Evolutionary conservation across 2,888 invertebrate genomes (phyloP).

Genomic region (Heteromurus nitidus): DNA sequence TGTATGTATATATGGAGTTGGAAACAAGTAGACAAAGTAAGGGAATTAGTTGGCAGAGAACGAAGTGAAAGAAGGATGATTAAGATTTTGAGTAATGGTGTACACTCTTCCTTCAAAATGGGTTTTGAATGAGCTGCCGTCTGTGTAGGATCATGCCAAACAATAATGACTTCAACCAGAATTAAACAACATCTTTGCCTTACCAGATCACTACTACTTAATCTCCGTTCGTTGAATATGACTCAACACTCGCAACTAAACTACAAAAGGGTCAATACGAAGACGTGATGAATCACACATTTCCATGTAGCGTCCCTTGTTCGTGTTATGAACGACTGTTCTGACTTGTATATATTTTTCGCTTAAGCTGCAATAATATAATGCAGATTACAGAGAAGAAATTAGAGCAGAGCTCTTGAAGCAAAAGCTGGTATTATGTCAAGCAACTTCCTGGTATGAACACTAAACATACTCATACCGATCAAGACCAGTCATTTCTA

Average conservation of each 20-base stretch:
- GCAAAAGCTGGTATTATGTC: slow-evolving; percentile 44
- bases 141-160: neutral
- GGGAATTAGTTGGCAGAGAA: neutral
- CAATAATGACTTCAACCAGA: neutral
- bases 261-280: too few species aligned
- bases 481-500: slow-evolving; percentile 41
- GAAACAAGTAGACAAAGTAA: neutral
- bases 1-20: too few species aligned
- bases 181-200: neutral
- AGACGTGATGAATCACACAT: slow-evolving; percentile 18
- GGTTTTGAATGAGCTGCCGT: slow-evolving; percentile 38
- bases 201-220: neutral
- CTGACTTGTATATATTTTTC: too few species aligned
- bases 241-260: too few species aligned
- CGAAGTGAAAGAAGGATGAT: slow-evolving; percentile 30
- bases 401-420: slow-evolving; percentile 53
- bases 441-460: slow-evolving; percentile 58
- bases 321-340: neutral
- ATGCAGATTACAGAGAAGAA: slow-evolving; percentile 39
- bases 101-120: slow-evolving; percentile 41
- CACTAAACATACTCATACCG: slow-evolving; percentile 18
- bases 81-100: slow-evolving; percentile 60
- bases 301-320: neutral
- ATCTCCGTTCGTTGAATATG: slow-evolving; percentile 1
- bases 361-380: neutral